Percentiles rank a stretch among this genome's conserved stretches.
phyloP scores from a whole-genome alignment of 2,888 invertebrate species.

The Eretmocerus hayati region DNA sequence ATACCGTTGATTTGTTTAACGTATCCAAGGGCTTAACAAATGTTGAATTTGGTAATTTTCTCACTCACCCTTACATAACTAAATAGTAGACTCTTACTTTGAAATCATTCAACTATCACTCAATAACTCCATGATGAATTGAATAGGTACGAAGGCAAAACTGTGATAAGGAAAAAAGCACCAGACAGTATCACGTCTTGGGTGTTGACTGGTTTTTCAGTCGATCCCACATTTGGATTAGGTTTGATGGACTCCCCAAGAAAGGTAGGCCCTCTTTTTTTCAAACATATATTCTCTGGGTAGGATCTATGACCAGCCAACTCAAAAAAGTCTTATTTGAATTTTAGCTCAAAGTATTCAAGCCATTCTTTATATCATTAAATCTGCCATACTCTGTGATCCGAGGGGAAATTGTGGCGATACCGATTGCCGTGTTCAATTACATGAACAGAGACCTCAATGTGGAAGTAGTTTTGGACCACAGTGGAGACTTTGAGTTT shows the following conservation, averaged over 20 bases:
- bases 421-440: conserved; percentile 84
- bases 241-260: conserved; percentile 64
- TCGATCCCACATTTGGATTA: conserved; percentile 68
- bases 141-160: conserved; percentile 52
- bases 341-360: conserved; percentile 62
- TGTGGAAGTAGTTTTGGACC: conserved; percentile 76
- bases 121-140: background rate
- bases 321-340: too few relatives aligned
- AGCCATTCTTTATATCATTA: conserved; percentile 76
- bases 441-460: conserved; percentile 70
- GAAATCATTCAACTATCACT: background rate
- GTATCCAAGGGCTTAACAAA: too few relatives aligned
- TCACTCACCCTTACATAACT: too few relatives aligned
- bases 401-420: conserved; percentile 81
- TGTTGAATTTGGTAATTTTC: too few relatives aligned
- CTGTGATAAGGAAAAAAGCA: conserved; percentile 57
- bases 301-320: too few relatives aligned
- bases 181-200: conserved; percentile 81
- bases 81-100: too few relatives aligned
- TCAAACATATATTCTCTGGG: too few relatives aligned
- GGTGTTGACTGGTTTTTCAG: conserved; percentile 75
- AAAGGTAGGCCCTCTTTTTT: conserved; percentile 44
- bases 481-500: conserved; percentile 70
- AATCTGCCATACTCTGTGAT: conserved; percentile 85
- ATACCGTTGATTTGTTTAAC: too few relatives aligned